A percentile compares a stretch with the other conserved stretches of the same genome.
Evolutionary conservation across 1,140 invertebrate genomes (phyloP).

Genomic region (Caenorhabditis remanei): DNA sequence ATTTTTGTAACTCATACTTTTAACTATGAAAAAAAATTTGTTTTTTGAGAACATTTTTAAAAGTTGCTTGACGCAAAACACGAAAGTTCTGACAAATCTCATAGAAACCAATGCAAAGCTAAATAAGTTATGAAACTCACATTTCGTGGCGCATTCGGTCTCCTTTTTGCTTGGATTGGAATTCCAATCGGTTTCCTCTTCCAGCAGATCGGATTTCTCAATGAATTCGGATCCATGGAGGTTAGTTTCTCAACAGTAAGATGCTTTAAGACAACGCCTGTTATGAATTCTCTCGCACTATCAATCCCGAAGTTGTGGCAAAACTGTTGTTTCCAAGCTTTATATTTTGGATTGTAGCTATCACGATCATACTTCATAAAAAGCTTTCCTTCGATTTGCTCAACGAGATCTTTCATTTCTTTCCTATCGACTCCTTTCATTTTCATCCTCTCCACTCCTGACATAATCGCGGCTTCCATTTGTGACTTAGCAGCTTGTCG

Average conservation of each 20-base stretch:
- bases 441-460: not conserved
- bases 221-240: not conserved
- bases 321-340: conserved; percentile 28
- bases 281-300: conserved; percentile 10
- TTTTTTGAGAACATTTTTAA: too few relatives aligned
- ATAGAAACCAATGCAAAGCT: too few relatives aligned
- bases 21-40: too few relatives aligned
- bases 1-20: not conserved
- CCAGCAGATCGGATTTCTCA: conserved; percentile 33
- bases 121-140: not conserved
- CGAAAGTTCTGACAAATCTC: too few relatives aligned
- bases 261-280: not conserved
- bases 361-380: conserved; percentile 23
- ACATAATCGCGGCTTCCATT: not conserved
- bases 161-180: conserved; percentile 1
- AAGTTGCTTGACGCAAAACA: too few relatives aligned
- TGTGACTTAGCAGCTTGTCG: not conserved
- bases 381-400: not conserved
- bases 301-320: not conserved
- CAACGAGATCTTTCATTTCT: not conserved
- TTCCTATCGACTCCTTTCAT: conserved; percentile 38
- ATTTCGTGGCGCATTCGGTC: not conserved
- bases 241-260: not conserved
- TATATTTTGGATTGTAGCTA: conserved; percentile 13
- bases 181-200: conserved; percentile 19